These are phyloP conservation scores for Neoaliturus tenellus DNA, from an alignment of 2,888 invertebrate species.

Conservation along the genomic window DNA sequence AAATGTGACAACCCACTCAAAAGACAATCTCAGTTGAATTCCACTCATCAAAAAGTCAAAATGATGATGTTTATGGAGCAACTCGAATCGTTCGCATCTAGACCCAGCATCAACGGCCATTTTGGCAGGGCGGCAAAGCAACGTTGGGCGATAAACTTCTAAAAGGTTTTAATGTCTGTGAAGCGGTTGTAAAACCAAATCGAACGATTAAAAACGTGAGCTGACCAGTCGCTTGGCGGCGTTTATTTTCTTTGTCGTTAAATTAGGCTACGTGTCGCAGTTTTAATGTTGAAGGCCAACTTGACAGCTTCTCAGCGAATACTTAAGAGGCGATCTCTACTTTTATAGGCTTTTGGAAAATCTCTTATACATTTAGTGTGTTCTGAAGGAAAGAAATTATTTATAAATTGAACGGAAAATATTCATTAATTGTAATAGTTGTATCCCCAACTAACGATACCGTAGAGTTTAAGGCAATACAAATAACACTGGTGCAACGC, in stretches of 20 bases:
- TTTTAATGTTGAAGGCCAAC: slow-evolving; percentile 12
- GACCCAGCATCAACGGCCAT: neutral
- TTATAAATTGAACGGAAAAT: no score
- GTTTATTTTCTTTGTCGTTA: slow-evolving; percentile 22
- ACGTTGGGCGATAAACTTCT: slow-evolving; percentile 27
- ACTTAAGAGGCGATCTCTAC: no score
- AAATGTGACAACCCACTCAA: no score
- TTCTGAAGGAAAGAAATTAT: no score
- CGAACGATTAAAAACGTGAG: slow-evolving; percentile 22
- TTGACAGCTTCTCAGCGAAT: neutral
- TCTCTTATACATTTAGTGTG: no score
- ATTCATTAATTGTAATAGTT: no score
- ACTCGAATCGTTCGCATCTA: neutral
- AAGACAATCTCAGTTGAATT: no score
- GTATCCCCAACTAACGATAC: no score
- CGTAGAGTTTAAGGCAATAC: no score
- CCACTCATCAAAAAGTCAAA: neutral
- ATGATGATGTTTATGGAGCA: neutral
- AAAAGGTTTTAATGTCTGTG: slow-evolving; percentile 11
- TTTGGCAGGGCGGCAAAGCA: slow-evolving; percentile 27
- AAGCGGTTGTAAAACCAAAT: slow-evolving; percentile 28
- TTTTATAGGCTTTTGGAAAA: no score
- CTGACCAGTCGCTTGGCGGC: neutral
- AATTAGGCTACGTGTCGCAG: neutral
- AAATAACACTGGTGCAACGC: neutral